phyloP scores from a whole-genome alignment of 2,888 invertebrate species.

The Aphidoletes aphidimyza region DNA sequence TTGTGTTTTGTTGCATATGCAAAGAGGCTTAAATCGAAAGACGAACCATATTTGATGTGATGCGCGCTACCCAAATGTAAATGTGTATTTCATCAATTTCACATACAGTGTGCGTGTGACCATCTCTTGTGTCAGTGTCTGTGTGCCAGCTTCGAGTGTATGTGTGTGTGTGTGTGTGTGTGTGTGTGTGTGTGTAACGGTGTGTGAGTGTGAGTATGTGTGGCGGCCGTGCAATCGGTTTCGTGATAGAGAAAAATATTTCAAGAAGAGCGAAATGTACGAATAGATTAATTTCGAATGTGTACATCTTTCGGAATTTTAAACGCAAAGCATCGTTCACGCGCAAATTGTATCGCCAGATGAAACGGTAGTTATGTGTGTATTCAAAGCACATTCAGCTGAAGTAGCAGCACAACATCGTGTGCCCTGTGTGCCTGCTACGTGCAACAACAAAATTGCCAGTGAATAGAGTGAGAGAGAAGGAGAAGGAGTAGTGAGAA shows the following conservation, averaged over 20 bases:
- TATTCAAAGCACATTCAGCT: neutral
- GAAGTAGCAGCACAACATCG: neutral
- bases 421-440: neutral
- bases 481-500: neutral
- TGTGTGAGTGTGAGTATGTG: neutral
- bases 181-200: too few species aligned
- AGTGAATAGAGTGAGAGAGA: neutral
- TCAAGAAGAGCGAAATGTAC: constrained; percentile 50
- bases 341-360: constrained; percentile 25
- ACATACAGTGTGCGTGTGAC: neutral
- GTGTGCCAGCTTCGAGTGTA: neutral
- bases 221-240: neutral
- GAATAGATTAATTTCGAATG: constrained; percentile 47
- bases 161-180: neutral
- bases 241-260: neutral
- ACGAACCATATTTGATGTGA: constrained; percentile 16
- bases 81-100: neutral
- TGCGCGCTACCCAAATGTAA: neutral
- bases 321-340: constrained; percentile 31
- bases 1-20: constrained; percentile 41
- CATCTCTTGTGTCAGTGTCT: neutral
- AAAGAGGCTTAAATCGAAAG: constrained; percentile 37
- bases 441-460: neutral
- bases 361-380: constrained; percentile 31
- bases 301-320: constrained; percentile 27